Base-by-base conservation (phyloP, 2,113 vertebrate genomes). In the Heterotilapia buettikoferi region DNA sequence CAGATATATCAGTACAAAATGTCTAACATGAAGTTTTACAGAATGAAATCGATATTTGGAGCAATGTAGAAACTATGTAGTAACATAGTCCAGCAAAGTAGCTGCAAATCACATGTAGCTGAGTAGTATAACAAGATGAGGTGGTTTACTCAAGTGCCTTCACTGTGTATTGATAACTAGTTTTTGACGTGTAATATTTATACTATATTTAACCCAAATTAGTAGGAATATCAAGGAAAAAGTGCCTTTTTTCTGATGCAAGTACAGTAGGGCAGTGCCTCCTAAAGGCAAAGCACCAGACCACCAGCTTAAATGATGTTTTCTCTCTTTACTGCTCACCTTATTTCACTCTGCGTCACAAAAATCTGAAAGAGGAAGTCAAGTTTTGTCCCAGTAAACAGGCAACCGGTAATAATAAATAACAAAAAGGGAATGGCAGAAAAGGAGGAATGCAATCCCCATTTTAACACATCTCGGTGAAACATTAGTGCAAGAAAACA, bases 301-400 rank as follows among this genome's bases (percentile, higher is more conserved):
- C 84, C 4, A 10, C 79, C 50, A 82, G 68, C 29, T 81, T 94
- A 88, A 94, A 94, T 95, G 38, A 89, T 94, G 82, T 45, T 93
- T 92, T 86, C 2, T 80, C 73, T 84, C 86, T 83, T 92, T 90
- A 54, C 83, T 50, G 47, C 31, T 33, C 50, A 56, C 81, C 40
- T 31, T 57, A 50, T 53, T 82, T 36, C 79, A 45, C 52, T 83
- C 40, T 79, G 18, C 21, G 84, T 88, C 83, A 21, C n/a, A 54
- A 14, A 11, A 85, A 56, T 84, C 66, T 43, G 7, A 80, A 45
- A 76, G 53, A 82, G 18, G 26, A 78, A 47, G 24, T 92, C 71
- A 33, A 59, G 59, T 16, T 66, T 36, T 57, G 31, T 13, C 21
- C 13, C 38, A 12, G 33, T 45, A 82, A 38, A 57, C 31, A 16